Evolutionary conservation across 2,113 vertebrate genomes (phyloP).

Genomic region (Onychorhynchus coronatus): DNA sequence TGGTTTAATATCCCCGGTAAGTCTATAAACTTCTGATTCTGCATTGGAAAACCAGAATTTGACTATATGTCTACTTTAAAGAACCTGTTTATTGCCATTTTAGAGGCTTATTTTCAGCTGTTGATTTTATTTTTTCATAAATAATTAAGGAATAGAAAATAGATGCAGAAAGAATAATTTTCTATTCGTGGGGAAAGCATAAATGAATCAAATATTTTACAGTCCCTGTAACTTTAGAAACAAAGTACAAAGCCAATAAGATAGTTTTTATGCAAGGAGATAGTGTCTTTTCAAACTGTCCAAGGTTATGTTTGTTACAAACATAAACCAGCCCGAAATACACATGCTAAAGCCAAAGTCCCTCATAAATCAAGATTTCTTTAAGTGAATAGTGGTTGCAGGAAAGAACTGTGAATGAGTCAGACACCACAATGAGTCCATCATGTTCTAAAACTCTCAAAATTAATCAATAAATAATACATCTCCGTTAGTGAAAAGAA

Average conservation of each 20-base stretch:
- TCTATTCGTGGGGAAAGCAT: background rate
- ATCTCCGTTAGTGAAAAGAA: background rate
- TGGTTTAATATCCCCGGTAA: background rate
- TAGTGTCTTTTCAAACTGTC: background rate
- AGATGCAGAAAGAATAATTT: background rate
- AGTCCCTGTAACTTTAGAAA: background rate
- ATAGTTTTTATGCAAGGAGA: background rate
- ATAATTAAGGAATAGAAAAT: conserved; percentile 22
- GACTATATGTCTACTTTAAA: background rate
- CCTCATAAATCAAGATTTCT: background rate
- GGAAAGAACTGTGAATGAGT: background rate
- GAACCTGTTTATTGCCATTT: background rate
- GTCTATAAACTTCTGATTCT: background rate
- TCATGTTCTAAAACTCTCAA: background rate
- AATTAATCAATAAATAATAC: background rate
- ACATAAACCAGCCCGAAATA: background rate
- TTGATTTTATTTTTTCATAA: conserved; percentile 22
- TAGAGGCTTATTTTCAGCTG: background rate
- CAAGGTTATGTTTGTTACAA: background rate
- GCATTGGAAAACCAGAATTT: background rate
- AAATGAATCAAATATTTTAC: background rate
- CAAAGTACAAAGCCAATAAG: background rate
- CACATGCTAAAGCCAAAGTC: background rate
- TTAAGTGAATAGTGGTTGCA: background rate
- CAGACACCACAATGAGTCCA: background rate